These are phyloP conservation scores for Nasonovia ribisnigri DNA, from an alignment of 2,888 invertebrate species.

Conservation along the genomic window DNA sequence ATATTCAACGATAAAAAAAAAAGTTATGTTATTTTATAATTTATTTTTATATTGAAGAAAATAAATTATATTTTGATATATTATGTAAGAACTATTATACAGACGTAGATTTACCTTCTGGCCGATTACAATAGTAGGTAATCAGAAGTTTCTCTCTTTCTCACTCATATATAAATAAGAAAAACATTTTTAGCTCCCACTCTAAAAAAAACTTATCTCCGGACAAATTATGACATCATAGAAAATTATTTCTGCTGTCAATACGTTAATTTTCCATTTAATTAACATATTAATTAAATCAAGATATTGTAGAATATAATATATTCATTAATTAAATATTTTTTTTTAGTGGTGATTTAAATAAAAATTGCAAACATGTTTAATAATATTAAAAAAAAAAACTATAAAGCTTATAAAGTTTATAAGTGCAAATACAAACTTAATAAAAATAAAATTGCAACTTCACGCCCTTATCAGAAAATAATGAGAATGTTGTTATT, in stretches of 20 bases:
- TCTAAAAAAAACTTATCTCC: not conserved
- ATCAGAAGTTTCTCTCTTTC: not conserved
- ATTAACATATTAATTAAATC: slow-evolving; percentile 1
- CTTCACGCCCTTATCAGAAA: not conserved
- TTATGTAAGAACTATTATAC: not conserved
- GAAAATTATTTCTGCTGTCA: not conserved
- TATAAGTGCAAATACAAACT: slow-evolving; percentile 1
- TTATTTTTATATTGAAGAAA: not conserved
- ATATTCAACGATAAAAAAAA: not conserved
- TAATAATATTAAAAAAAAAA: not conserved
- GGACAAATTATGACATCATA: not conserved
- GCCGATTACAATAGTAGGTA: not conserved
- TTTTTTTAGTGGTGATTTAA: not conserved
- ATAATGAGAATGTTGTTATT: slow-evolving; percentile 12
- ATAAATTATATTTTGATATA: slow-evolving; percentile 10
- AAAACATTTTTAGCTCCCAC: not conserved
- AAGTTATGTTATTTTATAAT: not conserved
- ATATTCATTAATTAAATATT: not conserved
- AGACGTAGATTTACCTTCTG: not conserved
- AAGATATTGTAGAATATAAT: not conserved
- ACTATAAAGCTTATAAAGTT: not conserved
- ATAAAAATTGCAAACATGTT: not conserved
- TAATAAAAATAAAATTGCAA: not conserved
- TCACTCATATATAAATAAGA: not conserved
- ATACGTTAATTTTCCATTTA: not conserved